Conservation (phyloP, 2,113 vertebrate species). For the Oreochromis tanganicae region DNA sequence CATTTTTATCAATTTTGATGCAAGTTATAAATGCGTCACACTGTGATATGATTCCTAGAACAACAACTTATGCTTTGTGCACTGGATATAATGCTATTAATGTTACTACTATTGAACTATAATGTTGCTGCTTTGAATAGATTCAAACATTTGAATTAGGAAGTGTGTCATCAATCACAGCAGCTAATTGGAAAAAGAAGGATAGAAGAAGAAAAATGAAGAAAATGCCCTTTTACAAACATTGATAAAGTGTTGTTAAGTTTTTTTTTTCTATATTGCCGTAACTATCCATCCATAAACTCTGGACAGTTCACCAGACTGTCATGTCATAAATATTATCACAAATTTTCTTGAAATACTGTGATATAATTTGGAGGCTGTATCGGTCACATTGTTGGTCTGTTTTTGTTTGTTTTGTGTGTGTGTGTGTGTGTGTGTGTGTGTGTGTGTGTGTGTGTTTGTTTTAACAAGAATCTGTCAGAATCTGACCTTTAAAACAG, state of each 20-base stretch:
- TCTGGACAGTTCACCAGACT: neutral
- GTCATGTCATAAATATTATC: neutral
- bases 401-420: neutral
- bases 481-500: neutral
- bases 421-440: neutral
- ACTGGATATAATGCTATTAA: neutral
- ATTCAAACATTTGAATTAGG: neutral
- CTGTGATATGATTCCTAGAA: neutral
- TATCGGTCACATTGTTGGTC: neutral
- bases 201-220: neutral
- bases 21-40: neutral
- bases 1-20: neutral
- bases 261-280: neutral
- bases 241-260: neutral
- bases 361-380: neutral
- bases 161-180: neutral
- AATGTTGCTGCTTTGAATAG: neutral
- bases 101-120: neutral
- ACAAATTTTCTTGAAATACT: neutral
- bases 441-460: neutral
- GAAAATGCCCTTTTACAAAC: neutral
- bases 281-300: neutral
- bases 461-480: neutral
- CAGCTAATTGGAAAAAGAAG: neutral
- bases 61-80: neutral